Evolutionary conservation across 2,113 vertebrate genomes (phyloP), one percentile per base, ranked within the genome.

Genomic region (Upupa epops): DNA sequence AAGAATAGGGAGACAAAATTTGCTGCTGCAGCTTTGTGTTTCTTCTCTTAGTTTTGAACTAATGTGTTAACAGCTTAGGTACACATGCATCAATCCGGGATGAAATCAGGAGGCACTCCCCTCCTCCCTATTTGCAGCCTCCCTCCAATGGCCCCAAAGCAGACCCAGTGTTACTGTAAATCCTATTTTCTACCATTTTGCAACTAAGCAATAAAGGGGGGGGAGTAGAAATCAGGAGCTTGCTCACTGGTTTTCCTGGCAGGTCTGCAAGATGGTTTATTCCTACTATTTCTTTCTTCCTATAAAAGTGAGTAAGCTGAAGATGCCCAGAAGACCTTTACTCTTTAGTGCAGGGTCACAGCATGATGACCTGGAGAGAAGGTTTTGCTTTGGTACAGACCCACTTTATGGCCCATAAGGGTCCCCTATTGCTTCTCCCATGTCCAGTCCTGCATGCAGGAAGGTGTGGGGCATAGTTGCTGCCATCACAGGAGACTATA

Each of bases 371-470:
- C 69, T 56, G 71, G 10, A 18, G 11, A 40, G 25, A 59, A n/a
- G 40, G 40, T 88, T 76, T 70, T 17, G 13, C 65, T 46, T 69
- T 32, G 71, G 34, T 37, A 56, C 61, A n/a, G 52, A 25, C 29
- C 12, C 45, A 11, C 11, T 36, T 78, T 13, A 65, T 18, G 49
- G 31, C 26, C 61, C 7, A 0, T 24, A 36, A 58, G 32, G 31
- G 29, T 11, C 36, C 40, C 9, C 26, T 54, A 22, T 13, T 2
- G 0, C 65, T 48, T 15, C 7, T 24, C 18, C 13, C 0, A 19
- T 0, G 77, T 4, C 9, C 5, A 6, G 36, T 9, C 32, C 32
- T 11, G 73, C 29, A 0, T 2, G 15, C 26, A 13, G 2, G 2
- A 32, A 31, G 69, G 49, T 3, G 0, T 22, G 4, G 65, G 65